Base-by-base conservation (phyloP, 2,888 invertebrate species). In the Drosophila mulleri region DNA sequence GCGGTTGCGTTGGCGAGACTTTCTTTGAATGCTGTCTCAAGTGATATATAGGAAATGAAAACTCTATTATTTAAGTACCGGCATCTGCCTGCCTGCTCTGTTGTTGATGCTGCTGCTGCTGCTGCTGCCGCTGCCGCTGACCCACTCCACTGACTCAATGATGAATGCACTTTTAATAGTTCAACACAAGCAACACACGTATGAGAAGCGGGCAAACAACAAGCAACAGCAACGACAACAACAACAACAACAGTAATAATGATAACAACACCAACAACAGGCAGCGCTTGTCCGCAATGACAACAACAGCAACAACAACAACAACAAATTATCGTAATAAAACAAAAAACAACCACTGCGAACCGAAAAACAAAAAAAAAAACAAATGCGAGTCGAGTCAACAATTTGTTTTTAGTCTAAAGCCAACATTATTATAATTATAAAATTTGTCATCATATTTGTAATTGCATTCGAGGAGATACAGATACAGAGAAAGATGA, bases 1-100 rank as follows among this genome's bases (percentile, higher is more conserved):
- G 99, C 69, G 98, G 98, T 72, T 97, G 97, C 93, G 96, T 99
- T 91, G 98, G 98, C 80, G 96, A 97, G 88, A 96, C 96, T 89
- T 98, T 98, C 94, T 99, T 99, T 93, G 98, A 99, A 93, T 95
- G 98, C 91, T 98, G 98, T 95, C 96, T 98, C 93, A 98, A 98
- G 95, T 98, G 96, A 97, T 94, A 97, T 94, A 93, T 89, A 92
- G 93, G 91, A 92, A 93, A 92, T 91, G 92, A 88, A 91, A 92
- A 84, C 88, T 87, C 75, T 89, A 92, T 91, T 92, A 92, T 90
- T 88, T 92, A 91, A 92, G 92, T 90, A 89, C 90, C 82, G 89
- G 91, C 84, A 89, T 91, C 91, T 92, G 90, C 80, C 88, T 91
- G 73, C 48, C 32, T 50, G 50, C 18, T 45, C 9, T 72, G 91